Evolutionary conservation across 53 echinoderm and acorn worm species (phyloP).

Genomic region (Zoroaster sp.): DNA sequence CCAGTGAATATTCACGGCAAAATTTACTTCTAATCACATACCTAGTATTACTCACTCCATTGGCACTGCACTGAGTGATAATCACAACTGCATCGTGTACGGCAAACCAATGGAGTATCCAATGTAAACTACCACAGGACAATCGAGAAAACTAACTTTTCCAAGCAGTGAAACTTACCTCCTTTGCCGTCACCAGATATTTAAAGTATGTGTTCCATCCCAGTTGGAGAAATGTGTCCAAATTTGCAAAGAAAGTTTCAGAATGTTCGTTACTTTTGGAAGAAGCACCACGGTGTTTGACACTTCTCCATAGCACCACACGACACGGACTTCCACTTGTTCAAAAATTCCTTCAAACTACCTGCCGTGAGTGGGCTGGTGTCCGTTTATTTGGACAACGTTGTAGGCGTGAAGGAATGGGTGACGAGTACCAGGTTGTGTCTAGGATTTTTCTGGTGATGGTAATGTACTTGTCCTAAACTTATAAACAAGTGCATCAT

Average conservation of each 20-base stretch:
- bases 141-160: not conserved
- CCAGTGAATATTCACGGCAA: too few relatives aligned
- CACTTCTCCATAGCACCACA: not conserved
- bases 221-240: constrained; percentile 8
- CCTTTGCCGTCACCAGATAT: not conserved
- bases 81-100: not conserved
- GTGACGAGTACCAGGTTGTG: not conserved
- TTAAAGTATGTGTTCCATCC: constrained; percentile 40
- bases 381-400: not conserved
- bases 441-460: too few relatives aligned
- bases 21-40: too few relatives aligned
- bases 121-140: not conserved
- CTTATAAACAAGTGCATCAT: too few relatives aligned
- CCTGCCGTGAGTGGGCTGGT: not conserved
- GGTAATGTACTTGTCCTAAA: too few relatives aligned
- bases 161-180: not conserved
- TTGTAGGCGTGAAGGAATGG: not conserved
- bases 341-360: not conserved
- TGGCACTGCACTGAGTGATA: too few relatives aligned
- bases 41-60: too few relatives aligned
- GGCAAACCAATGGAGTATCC: not conserved
- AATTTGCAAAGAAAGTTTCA: not conserved
- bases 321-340: not conserved
- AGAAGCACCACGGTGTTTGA: not conserved
- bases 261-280: not conserved